Evolutionary conservation across 2,888 invertebrate genomes (phyloP).

Genomic region (Julus scandinavius): DNA sequence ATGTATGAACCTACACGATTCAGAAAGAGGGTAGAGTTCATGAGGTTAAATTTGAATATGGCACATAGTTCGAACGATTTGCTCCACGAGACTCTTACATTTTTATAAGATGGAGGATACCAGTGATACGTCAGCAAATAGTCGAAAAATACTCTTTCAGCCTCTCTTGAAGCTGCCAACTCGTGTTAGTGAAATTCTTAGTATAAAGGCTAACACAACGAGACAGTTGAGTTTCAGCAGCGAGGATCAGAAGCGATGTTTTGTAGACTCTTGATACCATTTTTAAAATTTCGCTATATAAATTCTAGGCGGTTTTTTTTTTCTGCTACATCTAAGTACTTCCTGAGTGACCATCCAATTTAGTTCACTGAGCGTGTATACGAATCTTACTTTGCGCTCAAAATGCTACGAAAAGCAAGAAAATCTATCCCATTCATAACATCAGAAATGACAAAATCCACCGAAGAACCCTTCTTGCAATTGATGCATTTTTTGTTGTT

Average conservation of each 20-base stretch:
- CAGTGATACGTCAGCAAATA: neutral
- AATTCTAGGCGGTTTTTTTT: neutral
- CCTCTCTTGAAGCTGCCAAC: neutral
- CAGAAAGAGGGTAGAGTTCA: too few species aligned
- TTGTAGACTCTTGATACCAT: neutral
- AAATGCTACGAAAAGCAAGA: slow-evolving; percentile 15
- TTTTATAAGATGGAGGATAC: neutral
- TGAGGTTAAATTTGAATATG: neutral
- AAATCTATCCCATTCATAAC: slow-evolving; percentile 36
- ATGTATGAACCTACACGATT: too few species aligned
- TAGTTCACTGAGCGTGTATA: slow-evolving; percentile 21
- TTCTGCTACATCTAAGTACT: neutral
- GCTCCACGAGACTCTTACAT: neutral
- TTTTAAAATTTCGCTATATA: neutral
- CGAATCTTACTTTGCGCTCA: neutral
- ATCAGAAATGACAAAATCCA: slow-evolving; percentile 21
- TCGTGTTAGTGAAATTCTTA: neutral
- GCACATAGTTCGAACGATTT: neutral
- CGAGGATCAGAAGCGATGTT: neutral
- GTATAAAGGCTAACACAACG: neutral
- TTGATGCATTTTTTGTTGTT: slow-evolving; percentile 26
- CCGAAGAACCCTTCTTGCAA: neutral
- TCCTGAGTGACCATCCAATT: slow-evolving; percentile 40
- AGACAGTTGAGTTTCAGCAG: neutral
- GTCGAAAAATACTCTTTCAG: neutral